Conservation (phyloP, 2,113 vertebrate species). For the Octodon degus region DNA sequence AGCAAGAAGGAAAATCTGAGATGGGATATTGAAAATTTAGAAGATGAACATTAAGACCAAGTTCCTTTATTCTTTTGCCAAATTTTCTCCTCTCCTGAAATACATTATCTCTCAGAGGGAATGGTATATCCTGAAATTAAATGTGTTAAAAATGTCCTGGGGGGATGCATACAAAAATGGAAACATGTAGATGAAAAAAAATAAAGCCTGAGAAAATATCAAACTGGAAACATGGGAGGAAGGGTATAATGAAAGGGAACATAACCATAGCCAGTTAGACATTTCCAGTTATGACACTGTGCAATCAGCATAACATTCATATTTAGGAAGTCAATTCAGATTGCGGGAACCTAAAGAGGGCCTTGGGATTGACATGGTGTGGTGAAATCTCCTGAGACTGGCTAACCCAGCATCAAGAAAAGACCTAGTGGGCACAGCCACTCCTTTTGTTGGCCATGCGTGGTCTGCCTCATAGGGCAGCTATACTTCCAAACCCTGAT, state of each 20-base stretch:
- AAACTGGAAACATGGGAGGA: neutral
- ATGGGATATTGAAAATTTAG: neutral
- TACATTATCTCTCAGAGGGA: constrained; percentile 47
- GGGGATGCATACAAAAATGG: constrained; percentile 43
- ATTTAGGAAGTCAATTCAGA: neutral
- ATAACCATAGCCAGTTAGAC: neutral
- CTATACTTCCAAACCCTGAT: neutral
- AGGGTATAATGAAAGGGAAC: constrained; percentile 14
- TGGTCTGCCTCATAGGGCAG: neutral
- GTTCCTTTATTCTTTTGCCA: constrained; percentile 15
- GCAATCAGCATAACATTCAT: no score
- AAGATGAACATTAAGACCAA: constrained; percentile 12
- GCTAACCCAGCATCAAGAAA: neutral
- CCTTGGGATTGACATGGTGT: neutral
- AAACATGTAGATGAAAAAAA: neutral
- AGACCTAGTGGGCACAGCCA: neutral
- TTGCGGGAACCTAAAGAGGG: neutral
- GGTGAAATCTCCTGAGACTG: neutral
- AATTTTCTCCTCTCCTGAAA: constrained; percentile 29
- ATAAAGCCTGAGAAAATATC: neutral
- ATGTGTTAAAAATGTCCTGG: neutral
- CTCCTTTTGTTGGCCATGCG: neutral
- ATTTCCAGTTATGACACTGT: neutral
- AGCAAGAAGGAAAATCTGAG: neutral
- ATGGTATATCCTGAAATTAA: constrained; percentile 52